Evolutionary conservation across 2,797 vertebrate species (phyloP).

Genomic region (Sebastes flavidus): DNA sequence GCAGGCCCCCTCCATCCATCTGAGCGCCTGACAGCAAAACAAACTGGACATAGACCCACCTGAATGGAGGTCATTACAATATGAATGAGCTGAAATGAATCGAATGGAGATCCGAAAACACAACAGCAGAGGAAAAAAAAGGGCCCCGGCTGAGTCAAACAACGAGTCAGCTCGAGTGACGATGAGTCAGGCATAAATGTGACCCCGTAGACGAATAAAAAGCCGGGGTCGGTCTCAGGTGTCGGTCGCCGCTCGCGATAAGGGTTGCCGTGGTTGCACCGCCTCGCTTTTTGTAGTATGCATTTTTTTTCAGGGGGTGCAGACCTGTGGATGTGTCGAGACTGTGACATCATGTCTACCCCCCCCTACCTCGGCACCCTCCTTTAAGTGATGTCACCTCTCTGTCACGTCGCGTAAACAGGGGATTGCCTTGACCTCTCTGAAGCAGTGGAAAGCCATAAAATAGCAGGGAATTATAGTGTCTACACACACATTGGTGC

Average conservation of each 20-base stretch:
- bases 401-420: constrained; percentile 55
- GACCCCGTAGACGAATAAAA: constrained; percentile 43
- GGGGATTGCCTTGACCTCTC: constrained; percentile 64
- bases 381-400: constrained; percentile 67
- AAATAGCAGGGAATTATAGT: constrained; percentile 51
- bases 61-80: constrained; percentile 80
- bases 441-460: constrained; percentile 53
- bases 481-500: constrained; percentile 27
- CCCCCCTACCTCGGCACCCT: not conserved
- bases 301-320: constrained; percentile 20
- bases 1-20: constrained; percentile 71
- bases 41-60: constrained; percentile 75
- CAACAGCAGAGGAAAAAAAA: constrained; percentile 29
- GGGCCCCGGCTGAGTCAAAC: constrained; percentile 50
- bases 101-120: constrained; percentile 57
- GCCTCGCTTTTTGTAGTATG: constrained; percentile 1
- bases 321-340: constrained; percentile 53
- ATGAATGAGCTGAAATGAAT: constrained; percentile 78
- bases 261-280: constrained; percentile 37
- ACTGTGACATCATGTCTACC: constrained; percentile 73
- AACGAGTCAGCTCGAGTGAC: constrained; percentile 61
- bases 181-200: constrained; percentile 65
- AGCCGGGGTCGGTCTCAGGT: constrained; percentile 47
- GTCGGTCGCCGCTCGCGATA: constrained; percentile 22
- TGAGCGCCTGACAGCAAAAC: constrained; percentile 75